Base-by-base conservation (phyloP, 2,797 vertebrate genomes). In the Odontamblyopus rebecca region DNA sequence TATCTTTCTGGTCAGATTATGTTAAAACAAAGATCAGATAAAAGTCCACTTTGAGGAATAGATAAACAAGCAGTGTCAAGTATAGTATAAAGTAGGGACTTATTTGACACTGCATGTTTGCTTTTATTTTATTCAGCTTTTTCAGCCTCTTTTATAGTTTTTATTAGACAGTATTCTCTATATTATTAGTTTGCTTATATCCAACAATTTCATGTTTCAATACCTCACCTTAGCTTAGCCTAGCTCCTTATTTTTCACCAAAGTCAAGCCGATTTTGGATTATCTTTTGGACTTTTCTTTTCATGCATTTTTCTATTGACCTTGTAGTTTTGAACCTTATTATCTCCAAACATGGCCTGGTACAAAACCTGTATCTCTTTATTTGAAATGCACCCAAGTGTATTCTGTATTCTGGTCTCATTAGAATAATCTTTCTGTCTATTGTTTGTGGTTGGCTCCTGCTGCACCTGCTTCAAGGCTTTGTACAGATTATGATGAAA, bases 401-500 rank as follows among this genome's bases (percentile, higher is more conserved):
- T 61, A 44, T 44, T 44, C 11, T 44, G 41, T 4, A 60, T 30
- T 13, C 63, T 67, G 11, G 23, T 63, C 64, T 9, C 7, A 57
- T 70, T 66, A 23, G 57, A 69, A 29, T 23, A 53, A 60, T 67
- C 53, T 68, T 69, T 61, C 1, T 35, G 71, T 65, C 71, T 71
- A 32, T 50, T 19, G 38, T 35, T 53, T 72, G 54, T 81, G 7
- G 11, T 75, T 68, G 69, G 51, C n/a, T 48, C 74, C 69, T 69
- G 65, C 12, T 44, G 41, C 74, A 82, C 79, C 80, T 83, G 62
- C 75, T 75, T 77, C 70, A 72, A 53, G 69, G 81, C 74, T 86
- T 76, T 87, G 84, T 82, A 81, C 74, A 56, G 79, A 81, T 85
- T 84, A 83, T 70, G 77, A 78, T 82, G 73, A 82, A 83, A 86